Evolutionary conservation across 2,797 vertebrate species (phyloP).

Genomic region (Furcifer pardalis): DNA sequence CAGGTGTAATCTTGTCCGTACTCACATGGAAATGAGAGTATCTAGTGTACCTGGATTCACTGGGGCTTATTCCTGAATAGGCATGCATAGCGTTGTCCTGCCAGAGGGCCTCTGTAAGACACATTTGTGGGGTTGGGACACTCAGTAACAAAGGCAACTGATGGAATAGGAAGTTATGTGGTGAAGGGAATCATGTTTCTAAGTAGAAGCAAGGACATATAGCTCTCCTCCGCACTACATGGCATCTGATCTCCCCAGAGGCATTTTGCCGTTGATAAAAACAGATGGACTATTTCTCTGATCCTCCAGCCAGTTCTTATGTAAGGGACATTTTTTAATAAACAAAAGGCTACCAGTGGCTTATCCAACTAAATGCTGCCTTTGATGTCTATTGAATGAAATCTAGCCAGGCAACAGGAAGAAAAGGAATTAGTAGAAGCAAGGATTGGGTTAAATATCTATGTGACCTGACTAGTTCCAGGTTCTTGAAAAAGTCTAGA

Average conservation of each 20-base stretch:
- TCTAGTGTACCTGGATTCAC: neutral
- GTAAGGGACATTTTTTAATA: neutral
- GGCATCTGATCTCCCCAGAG: too few species aligned
- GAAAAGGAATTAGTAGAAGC: too few species aligned
- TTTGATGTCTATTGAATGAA: neutral
- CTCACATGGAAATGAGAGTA: neutral
- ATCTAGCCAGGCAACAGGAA: neutral
- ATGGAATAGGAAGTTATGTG: neutral
- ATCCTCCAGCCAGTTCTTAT: neutral
- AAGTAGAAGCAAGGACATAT: neutral
- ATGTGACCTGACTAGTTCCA: too few species aligned
- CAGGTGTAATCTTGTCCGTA: too few species aligned
- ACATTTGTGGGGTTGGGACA: too few species aligned
- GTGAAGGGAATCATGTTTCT: neutral
- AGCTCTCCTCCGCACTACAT: too few species aligned
- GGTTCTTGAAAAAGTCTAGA: too few species aligned
- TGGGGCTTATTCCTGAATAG: neutral
- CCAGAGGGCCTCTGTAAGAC: neutral
- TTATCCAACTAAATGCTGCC: neutral
- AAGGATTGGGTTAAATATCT: too few species aligned
- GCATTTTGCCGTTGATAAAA: too few species aligned
- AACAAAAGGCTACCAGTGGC: neutral
- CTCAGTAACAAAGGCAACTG: neutral
- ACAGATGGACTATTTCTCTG: neutral
- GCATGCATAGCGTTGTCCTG: neutral